phyloP scores from a whole-genome alignment of 2,113 vertebrate species.

The Genyomyrus donnyi region DNA sequence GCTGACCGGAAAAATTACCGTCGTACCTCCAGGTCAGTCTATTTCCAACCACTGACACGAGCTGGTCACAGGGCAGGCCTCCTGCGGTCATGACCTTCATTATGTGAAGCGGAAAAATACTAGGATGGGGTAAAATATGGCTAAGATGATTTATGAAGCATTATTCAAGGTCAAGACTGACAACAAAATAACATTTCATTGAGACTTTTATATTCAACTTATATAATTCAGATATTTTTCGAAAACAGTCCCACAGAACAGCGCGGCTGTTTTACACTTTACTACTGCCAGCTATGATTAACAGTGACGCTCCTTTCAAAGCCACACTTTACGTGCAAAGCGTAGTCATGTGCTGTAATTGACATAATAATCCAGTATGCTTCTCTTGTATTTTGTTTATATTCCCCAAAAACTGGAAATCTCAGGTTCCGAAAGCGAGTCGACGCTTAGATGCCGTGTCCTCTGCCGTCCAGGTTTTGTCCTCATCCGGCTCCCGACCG shows the following conservation, averaged over 20 bases:
- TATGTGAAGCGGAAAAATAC: not conserved
- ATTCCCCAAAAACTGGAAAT: not conserved
- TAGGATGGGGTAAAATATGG: not conserved
- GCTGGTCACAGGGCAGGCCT: slow-evolving; percentile 35
- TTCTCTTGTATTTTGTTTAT: not conserved
- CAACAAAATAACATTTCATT: not conserved
- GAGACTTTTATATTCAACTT: not conserved
- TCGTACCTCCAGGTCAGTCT: slow-evolving; percentile 30
- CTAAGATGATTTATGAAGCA: not conserved
- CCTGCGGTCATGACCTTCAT: slow-evolving; percentile 22
- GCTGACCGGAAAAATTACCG: slow-evolving; percentile 42
- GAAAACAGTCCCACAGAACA: not conserved
- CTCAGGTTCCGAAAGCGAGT: not conserved
- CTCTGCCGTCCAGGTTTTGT: not conserved
- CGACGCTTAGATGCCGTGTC: not conserved
- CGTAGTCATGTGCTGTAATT: not conserved
- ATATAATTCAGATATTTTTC: not conserved
- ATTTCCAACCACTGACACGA: slow-evolving; percentile 14
- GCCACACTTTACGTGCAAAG: not conserved
- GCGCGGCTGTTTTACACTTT: not conserved
- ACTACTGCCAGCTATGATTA: not conserved
- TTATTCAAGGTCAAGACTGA: not conserved
- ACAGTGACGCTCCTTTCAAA: not conserved
- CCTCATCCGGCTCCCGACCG: not conserved
- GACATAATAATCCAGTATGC: not conserved